A percentile compares a stretch with the other conserved stretches of the same genome.
phyloP scores from a whole-genome alignment of 1,140 invertebrate genomes.

The Pollicipes pollicipes region DNA sequence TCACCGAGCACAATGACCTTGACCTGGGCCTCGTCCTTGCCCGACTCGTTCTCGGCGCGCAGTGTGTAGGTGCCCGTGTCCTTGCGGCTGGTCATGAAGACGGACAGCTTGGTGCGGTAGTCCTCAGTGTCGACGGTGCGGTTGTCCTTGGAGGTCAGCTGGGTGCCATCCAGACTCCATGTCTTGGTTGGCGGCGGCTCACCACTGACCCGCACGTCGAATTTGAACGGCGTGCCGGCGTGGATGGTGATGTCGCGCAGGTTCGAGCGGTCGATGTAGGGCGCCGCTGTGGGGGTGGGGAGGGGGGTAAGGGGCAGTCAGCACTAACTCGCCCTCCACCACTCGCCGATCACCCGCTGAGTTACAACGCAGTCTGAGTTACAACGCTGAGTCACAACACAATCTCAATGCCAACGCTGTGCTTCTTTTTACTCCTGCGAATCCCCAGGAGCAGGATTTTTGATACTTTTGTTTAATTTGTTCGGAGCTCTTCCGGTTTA shows the following conservation, averaged over 20 bases:
- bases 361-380: no score
- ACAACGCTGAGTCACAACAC: no score
- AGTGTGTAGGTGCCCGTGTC: constrained; percentile 70
- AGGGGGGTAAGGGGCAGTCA: no score
- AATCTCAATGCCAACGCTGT: no score
- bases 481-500: no score
- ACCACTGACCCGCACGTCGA: constrained; percentile 77
- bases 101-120: constrained; percentile 63
- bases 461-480: no score
- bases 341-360: no score
- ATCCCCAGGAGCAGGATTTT: no score
- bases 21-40: constrained; percentile 80
- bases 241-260: constrained; percentile 68
- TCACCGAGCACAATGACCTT: constrained; percentile 58
- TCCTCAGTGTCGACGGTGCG: constrained; percentile 65
- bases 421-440: no score
- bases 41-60: constrained; percentile 78
- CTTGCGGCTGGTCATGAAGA: constrained; percentile 49
- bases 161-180: constrained; percentile 69
- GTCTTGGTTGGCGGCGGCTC: constrained; percentile 67
- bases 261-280: constrained; percentile 85
- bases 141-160: constrained; percentile 42
- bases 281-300: constrained; percentile 60
- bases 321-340: no score
- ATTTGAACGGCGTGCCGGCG: constrained; percentile 62